A percentile compares a stretch with the other conserved stretches of the same genome.
These are phyloP conservation scores for Dorcus hopei DNA, from an alignment of 2,888 invertebrate genomes.

Conservation along the genomic window DNA sequence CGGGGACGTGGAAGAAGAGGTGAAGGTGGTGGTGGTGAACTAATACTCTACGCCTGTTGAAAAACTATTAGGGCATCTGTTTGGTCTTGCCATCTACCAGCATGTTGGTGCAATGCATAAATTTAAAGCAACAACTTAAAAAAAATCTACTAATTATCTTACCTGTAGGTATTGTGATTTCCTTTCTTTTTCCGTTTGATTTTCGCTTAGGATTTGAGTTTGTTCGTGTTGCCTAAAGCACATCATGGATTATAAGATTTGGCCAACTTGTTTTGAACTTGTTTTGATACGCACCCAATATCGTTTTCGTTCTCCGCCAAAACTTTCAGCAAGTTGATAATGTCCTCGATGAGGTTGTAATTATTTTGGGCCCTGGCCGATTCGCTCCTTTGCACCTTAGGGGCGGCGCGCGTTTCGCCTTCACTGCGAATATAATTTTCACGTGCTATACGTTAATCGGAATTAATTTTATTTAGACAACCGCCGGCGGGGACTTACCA, in stretches of 20 bases:
- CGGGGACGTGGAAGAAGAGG: too few species aligned
- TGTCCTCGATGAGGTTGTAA: slow-evolving; percentile 52
- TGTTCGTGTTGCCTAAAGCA: slow-evolving; percentile 8
- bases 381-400: slow-evolving; percentile 43
- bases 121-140: too few species aligned
- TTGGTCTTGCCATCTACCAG: too few species aligned
- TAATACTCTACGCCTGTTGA: too few species aligned
- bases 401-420: slow-evolving; percentile 42
- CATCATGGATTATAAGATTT: background rate
- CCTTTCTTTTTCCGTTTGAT: background rate
- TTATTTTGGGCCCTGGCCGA: slow-evolving; percentile 47
- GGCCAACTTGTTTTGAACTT: background rate
- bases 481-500: slow-evolving; percentile 45
- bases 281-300: slow-evolving; percentile 33
- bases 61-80: too few species aligned
- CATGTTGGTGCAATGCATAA: too few species aligned
- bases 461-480: background rate
- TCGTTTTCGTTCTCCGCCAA: slow-evolving; percentile 49
- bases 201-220: background rate
- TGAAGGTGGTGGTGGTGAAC: too few species aligned
- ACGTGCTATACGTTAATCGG: background rate
- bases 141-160: too few species aligned
- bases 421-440: slow-evolving; percentile 37
- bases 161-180: background rate
- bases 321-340: slow-evolving; percentile 47